phyloP scores from a whole-genome alignment of 2,113 vertebrate genomes.

The Psophia crepitans region DNA sequence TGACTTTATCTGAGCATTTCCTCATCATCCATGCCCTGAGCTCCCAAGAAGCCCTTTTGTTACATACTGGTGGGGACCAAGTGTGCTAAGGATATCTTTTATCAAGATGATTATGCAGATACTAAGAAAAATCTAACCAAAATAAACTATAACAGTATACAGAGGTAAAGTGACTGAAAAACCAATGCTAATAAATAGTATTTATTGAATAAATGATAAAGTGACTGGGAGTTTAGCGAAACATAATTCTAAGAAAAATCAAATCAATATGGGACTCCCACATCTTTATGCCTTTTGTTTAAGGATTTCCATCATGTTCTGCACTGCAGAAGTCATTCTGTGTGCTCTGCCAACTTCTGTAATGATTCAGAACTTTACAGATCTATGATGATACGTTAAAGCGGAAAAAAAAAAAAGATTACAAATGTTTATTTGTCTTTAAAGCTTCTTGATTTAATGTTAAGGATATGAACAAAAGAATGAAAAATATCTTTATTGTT shows the following conservation, averaged over 20 bases:
- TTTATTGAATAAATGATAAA: constrained; percentile 7
- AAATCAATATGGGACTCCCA: not conserved
- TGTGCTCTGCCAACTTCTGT: not conserved
- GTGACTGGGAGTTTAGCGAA: not conserved
- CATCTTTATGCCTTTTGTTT: not conserved
- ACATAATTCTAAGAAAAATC: not conserved
- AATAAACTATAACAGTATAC: not conserved
- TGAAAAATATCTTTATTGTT: not conserved
- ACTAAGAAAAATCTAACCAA: not conserved
- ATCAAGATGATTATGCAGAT: not conserved
- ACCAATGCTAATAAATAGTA: not conserved
- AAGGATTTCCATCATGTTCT: not conserved
- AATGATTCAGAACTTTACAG: not conserved
- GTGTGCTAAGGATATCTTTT: not conserved
- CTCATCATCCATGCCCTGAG: fast-evolving
- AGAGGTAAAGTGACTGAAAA: not conserved
- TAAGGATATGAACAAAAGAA: not conserved
- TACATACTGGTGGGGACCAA: not conserved
- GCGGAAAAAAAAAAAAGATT: not conserved
- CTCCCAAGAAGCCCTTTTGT: not conserved
- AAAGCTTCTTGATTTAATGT: not conserved
- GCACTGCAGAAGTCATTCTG: not conserved
- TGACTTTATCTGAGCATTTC: not conserved
- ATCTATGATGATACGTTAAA: not conserved
- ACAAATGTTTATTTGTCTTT: not conserved